Percentiles rank a stretch among this genome's conserved stretches.
Evolutionary conservation across 2,113 vertebrate genomes (phyloP).

Genomic region (Orcinus orca): DNA sequence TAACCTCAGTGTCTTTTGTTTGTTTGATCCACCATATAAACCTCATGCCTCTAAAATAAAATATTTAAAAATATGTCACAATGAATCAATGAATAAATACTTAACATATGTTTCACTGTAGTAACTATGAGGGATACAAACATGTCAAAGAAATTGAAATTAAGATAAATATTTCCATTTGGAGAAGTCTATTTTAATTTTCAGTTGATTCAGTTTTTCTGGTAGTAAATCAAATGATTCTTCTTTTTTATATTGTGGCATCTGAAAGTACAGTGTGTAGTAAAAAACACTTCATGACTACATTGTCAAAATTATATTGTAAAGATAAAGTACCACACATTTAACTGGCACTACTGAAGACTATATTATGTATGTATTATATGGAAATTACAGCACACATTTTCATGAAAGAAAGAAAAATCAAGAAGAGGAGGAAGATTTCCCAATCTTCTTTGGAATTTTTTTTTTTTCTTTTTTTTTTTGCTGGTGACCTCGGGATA

Average conservation of each 20-base stretch:
- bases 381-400: background rate
- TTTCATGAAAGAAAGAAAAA: background rate
- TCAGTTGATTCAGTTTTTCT: background rate
- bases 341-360: background rate
- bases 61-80: background rate
- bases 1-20: background rate
- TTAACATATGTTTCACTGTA: background rate
- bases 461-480: background rate
- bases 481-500: background rate
- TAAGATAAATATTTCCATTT: background rate
- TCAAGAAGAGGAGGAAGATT: background rate
- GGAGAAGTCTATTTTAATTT: background rate
- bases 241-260: background rate
- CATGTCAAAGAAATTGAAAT: background rate
- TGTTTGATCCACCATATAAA: background rate
- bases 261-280: background rate
- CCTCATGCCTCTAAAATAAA: background rate
- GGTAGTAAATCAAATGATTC: background rate
- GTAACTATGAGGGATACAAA: background rate
- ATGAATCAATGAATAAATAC: background rate
- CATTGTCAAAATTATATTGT: background rate
- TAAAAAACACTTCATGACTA: background rate
- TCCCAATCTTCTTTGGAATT: background rate
- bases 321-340: background rate
- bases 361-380: background rate